phyloP scores from a whole-genome alignment of 2,888 invertebrate species.

The Lapara coniferarum region DNA sequence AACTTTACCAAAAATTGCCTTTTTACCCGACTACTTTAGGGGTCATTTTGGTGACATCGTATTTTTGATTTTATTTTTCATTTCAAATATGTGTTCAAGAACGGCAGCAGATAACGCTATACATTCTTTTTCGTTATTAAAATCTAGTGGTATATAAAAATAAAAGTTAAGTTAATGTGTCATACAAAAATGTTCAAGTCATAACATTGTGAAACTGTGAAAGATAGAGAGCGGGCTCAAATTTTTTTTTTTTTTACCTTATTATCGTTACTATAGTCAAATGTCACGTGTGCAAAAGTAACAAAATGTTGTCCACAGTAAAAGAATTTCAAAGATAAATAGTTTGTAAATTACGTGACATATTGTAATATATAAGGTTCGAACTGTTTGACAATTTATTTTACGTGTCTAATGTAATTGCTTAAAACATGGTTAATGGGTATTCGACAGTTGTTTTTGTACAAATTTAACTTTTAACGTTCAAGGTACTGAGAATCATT shows the following conservation, averaged over 20 bases:
- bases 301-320: not conserved
- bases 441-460: not conserved
- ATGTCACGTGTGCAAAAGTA: not conserved
- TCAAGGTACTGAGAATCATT: no score
- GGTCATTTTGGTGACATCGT: no score
- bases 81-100: no score
- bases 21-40: no score
- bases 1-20: no score
- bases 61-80: no score
- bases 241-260: not conserved
- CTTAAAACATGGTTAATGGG: no score
- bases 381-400: constrained; percentile 16
- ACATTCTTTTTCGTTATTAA: no score
- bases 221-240: not conserved
- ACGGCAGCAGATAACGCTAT: no score
- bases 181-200: not conserved
- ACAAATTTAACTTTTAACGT: not conserved
- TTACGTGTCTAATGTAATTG: not conserved
- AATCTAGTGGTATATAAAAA: no score
- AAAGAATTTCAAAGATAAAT: not conserved
- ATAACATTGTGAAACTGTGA: not conserved
- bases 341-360: not conserved
- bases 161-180: no score
- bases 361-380: not conserved
- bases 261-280: not conserved